Evolutionary conservation across 2,797 vertebrate genomes (phyloP).

Genomic region (Microchirus variegatus): DNA sequence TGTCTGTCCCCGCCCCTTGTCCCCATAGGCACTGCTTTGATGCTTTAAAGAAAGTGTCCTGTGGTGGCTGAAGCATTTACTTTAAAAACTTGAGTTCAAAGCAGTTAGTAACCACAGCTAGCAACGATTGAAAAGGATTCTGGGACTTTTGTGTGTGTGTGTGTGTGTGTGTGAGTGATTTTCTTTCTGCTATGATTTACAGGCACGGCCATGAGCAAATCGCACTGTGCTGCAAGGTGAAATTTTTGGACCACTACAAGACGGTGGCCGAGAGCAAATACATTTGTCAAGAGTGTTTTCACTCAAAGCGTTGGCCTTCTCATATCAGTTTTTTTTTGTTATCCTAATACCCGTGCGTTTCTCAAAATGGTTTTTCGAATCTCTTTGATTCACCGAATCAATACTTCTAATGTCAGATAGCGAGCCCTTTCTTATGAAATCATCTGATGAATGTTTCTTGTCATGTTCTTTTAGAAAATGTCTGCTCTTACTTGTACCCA

Average conservation of each 20-base stretch:
- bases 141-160: conserved; percentile 29
- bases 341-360: no score
- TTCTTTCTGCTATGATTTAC: conserved; percentile 40
- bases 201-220: conserved; percentile 24
- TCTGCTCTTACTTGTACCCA: no score
- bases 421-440: no score
- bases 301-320: conserved; percentile 30
- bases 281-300: conserved; percentile 39
- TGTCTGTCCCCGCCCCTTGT: conserved; percentile 51
- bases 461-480: no score
- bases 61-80: conserved; percentile 50
- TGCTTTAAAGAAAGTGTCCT: conserved; percentile 64
- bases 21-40: conserved; percentile 56
- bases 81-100: conserved; percentile 71
- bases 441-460: no score
- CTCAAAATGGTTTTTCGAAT: no score
- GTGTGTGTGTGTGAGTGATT: conserved; percentile 36
- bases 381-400: not conserved
- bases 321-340: conserved; percentile 20
- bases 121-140: conserved; percentile 54
- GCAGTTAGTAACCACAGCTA: conserved; percentile 40
- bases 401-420: no score
- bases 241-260: conserved; percentile 38
- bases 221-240: conserved; percentile 32
- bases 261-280: conserved; percentile 29